A percentile compares a stretch with the other conserved stretches of the same genome.
Evolutionary conservation across 2,888 invertebrate genomes (phyloP).

Genomic region (Steromphala cineraria): DNA sequence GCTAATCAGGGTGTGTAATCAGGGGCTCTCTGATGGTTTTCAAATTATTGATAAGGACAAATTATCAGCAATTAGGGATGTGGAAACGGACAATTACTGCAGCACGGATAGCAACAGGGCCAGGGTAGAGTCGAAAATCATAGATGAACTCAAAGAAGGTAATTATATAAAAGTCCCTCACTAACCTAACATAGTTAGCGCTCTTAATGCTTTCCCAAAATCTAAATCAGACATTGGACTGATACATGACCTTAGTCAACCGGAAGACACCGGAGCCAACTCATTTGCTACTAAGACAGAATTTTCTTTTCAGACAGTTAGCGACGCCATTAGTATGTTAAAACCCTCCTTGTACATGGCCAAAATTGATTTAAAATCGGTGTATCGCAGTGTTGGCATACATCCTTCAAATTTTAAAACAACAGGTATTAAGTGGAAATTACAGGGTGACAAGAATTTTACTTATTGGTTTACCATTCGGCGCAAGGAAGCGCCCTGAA

Average conservation of each 20-base stretch:
- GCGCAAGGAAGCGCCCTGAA: background rate
- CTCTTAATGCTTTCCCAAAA: conserved; percentile 31
- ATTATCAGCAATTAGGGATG: too few relatives aligned
- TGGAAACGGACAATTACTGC: too few relatives aligned
- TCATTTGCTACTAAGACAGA: conserved; percentile 17
- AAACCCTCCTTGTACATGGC: background rate
- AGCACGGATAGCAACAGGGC: too few relatives aligned
- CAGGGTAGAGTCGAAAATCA: conserved; percentile 3
- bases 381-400: conserved; percentile 12
- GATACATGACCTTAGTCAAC: conserved; percentile 28
- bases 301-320: too few relatives aligned
- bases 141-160: conserved; percentile 26
- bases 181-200: conserved; percentile 26
- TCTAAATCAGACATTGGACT: conserved; percentile 12
- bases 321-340: too few relatives aligned
- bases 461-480: background rate
- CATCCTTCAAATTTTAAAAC: conserved; percentile 2
- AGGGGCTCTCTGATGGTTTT: background rate
- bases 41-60: background rate
- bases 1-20: background rate
- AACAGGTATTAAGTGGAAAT: conserved; percentile 25
- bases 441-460: background rate
- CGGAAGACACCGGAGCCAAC: conserved; percentile 19
- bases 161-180: conserved; percentile 25
- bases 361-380: conserved; percentile 8